Conservation (phyloP, 2,113 vertebrate genomes). For the Centropus unirufus region DNA sequence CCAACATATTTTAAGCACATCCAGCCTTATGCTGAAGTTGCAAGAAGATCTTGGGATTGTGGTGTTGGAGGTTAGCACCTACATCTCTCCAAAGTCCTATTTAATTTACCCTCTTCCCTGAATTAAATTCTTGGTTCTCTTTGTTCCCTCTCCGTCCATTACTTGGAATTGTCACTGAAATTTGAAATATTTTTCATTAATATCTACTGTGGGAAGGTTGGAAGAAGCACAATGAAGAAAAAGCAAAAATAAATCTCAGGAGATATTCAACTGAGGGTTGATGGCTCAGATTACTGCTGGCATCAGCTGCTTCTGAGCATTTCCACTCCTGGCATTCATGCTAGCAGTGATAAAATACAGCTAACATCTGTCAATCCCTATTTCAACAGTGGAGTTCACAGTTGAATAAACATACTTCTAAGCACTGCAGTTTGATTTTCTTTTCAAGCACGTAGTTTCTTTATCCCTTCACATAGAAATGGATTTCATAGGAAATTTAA, state of each 20-base stretch:
- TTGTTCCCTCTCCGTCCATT: neutral
- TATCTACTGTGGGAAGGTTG: neutral
- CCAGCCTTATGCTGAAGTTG: neutral
- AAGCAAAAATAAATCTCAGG: neutral
- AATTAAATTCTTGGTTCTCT: neutral
- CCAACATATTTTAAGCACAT: neutral
- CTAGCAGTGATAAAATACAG: neutral
- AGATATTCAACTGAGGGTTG: neutral
- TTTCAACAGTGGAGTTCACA: constrained; percentile 19
- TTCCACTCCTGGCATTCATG: constrained; percentile 17
- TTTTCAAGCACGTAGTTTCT: constrained; percentile 56
- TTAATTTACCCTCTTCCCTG: neutral
- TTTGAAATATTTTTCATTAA: constrained; percentile 26
- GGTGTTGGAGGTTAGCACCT: neutral
- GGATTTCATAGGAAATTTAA: constrained; percentile 41
- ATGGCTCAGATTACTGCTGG: constrained; percentile 26
- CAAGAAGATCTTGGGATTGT: neutral
- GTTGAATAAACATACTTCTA: constrained; percentile 64
- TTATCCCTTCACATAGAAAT: constrained; percentile 40
- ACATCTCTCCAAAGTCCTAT: neutral
- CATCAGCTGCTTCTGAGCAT: neutral
- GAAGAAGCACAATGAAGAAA: neutral
- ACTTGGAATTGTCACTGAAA: neutral
- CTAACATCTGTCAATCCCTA: neutral
- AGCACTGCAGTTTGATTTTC: constrained; percentile 51